These are phyloP conservation scores for Choloepus hoffmanni DNA, from an alignment of 2,113 vertebrate genomes.

Conservation along the genomic window DNA sequence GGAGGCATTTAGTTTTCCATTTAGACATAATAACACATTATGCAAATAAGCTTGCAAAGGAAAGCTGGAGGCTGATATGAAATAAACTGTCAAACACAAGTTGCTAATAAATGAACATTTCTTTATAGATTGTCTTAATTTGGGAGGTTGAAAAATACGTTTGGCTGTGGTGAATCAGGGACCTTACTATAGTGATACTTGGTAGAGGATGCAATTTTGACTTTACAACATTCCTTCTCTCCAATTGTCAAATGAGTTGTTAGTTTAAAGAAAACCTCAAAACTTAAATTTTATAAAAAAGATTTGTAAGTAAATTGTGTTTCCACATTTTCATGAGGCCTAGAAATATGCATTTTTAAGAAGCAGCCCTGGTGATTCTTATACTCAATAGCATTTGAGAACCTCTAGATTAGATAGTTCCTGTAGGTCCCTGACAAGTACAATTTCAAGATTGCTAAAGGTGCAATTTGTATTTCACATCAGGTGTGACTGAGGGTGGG, in stretches of 20 bases:
- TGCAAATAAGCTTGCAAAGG: slow-evolving; percentile 91
- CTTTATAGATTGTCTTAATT: slow-evolving; percentile 90
- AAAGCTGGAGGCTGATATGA: slow-evolving; percentile 90
- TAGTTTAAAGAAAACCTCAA: slow-evolving; percentile 38
- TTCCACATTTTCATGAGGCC: neutral
- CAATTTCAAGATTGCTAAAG: neutral
- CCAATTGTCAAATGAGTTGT: neutral
- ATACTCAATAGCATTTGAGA: neutral
- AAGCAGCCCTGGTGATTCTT: neutral
- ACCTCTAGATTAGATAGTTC: neutral
- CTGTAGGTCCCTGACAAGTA: neutral
- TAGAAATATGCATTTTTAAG: slow-evolving; percentile 11
- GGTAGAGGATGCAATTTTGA: slow-evolving; percentile 64
- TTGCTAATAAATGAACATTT: slow-evolving; percentile 92
- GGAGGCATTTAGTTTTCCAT: slow-evolving; percentile 92
- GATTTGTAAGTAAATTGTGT: slow-evolving; percentile 3
- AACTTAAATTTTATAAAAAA: slow-evolving; percentile 46
- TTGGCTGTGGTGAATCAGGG: slow-evolving; percentile 69
- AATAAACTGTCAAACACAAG: slow-evolving; percentile 91
- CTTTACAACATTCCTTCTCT: slow-evolving; percentile 63
- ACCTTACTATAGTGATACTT: slow-evolving; percentile 68
- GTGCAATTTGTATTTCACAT: slow-evolving; percentile 12
- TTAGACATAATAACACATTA: slow-evolving; percentile 94
- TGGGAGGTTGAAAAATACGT: slow-evolving; percentile 85
- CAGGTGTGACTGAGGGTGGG: neutral